phyloP scores from a whole-genome alignment of 2,888 invertebrate genomes.

The Corythucha ciliata region DNA sequence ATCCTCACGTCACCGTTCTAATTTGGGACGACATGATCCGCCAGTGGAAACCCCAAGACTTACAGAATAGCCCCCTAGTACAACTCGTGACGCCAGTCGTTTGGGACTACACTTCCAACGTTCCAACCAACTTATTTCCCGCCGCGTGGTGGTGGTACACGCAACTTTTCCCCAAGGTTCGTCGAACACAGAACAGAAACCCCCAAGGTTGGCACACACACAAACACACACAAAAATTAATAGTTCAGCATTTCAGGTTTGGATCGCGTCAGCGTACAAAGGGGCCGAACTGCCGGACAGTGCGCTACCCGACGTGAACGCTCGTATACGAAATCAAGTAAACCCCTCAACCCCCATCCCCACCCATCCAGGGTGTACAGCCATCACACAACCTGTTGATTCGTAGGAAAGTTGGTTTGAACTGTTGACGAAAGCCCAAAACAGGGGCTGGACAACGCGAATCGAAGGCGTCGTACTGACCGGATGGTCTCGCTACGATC shows the following conservation, averaged over 20 bases:
- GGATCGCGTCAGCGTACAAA: constrained; percentile 79
- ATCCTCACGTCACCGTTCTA: constrained; percentile 50
- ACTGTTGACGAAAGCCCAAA: constrained; percentile 10
- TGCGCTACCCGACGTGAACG: constrained; percentile 47
- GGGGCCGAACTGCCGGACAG: constrained; percentile 54
- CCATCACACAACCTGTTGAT: no score
- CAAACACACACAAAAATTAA: background rate
- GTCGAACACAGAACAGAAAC: background rate
- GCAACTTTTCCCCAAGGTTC: constrained; percentile 48
- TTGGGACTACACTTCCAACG: constrained; percentile 55
- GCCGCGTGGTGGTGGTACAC: constrained; percentile 46
- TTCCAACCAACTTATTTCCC: constrained; percentile 42
- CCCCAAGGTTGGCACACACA: background rate
- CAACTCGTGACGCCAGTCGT: constrained; percentile 54
- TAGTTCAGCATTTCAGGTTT: constrained; percentile 43
- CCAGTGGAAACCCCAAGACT: constrained; percentile 45
- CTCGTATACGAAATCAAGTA: constrained; percentile 13
- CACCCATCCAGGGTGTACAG: no score
- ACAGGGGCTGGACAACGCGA: constrained; percentile 40
- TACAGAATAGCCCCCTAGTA: constrained; percentile 44
- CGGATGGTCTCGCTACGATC: constrained; percentile 63
- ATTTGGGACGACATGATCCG: constrained; percentile 81
- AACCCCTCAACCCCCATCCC: no score
- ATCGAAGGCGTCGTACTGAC: constrained; percentile 60
- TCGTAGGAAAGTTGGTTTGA: constrained; percentile 18